phyloP scores from a whole-genome alignment of 2,113 vertebrate species.

The Lucifuga dentata region DNA sequence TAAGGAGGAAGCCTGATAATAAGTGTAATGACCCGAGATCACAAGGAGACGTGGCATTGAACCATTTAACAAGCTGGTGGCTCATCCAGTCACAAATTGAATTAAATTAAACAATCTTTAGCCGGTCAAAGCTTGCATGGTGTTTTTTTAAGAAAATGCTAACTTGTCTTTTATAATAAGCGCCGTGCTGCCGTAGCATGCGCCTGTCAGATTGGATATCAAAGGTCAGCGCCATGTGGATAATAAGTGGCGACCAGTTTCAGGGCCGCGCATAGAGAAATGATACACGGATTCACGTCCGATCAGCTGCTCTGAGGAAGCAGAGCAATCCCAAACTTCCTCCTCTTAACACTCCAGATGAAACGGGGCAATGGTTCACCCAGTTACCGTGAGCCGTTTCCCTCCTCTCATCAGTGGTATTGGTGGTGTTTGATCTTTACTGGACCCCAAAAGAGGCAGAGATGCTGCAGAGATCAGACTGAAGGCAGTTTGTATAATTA shows the following conservation, averaged over 20 bases:
- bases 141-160: neutral
- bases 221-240: constrained; percentile 24
- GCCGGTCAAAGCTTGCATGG: neutral
- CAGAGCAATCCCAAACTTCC: neutral
- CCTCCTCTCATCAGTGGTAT: neutral
- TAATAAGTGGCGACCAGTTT: constrained; percentile 13
- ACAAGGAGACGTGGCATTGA: constrained; percentile 9
- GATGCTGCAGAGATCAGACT: constrained; percentile 4
- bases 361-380: neutral
- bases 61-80: constrained; percentile 19
- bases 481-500: constrained; percentile 14
- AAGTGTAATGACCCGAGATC: constrained; percentile 19
- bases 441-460: neutral
- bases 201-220: constrained; percentile 14
- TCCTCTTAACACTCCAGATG: neutral
- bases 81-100: neutral
- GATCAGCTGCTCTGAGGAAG: no score
- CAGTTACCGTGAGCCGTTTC: neutral
- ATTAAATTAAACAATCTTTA: constrained; percentile 26
- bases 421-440: constrained; percentile 1
- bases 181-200: neutral
- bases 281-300: no score
- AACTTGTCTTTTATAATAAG: constrained; percentile 13
- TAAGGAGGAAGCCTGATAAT: neutral
- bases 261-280: neutral